These are phyloP conservation scores for Labeo catla DNA, from an alignment of 2,113 vertebrate species.

Conservation along the genomic window DNA sequence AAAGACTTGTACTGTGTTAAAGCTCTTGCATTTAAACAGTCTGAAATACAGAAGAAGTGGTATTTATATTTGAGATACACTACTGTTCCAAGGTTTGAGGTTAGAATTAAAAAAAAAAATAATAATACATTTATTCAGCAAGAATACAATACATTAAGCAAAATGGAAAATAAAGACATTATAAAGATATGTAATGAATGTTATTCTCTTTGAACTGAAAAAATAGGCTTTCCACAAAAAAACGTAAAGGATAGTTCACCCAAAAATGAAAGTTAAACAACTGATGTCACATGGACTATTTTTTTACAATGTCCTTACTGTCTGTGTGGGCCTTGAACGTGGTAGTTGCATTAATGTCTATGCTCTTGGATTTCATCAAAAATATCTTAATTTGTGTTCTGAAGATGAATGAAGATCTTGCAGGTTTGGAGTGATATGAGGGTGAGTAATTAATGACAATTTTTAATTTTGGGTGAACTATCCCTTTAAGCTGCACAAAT, in stretches of 20 bases:
- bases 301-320: too few species aligned
- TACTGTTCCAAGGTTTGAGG: background rate
- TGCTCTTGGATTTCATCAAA: too few species aligned
- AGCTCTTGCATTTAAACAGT: background rate
- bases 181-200: background rate
- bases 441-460: too few species aligned
- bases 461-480: too few species aligned
- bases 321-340: too few species aligned
- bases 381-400: too few species aligned
- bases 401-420: too few species aligned
- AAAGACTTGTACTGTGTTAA: background rate
- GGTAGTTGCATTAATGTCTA: too few species aligned
- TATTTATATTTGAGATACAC: background rate
- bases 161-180: background rate
- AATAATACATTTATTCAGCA: background rate
- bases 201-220: background rate
- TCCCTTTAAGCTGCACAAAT: background rate
- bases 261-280: too few species aligned
- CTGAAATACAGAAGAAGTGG: background rate
- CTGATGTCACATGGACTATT: too few species aligned
- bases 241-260: too few species aligned
- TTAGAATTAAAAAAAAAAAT: background rate
- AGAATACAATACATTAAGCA: background rate
- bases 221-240: background rate
- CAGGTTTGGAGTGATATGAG: too few species aligned